A percentile compares a stretch with the other conserved stretches of the same genome.
phyloP scores from a whole-genome alignment of 2,888 invertebrate genomes.

The Phengaris alcon region DNA sequence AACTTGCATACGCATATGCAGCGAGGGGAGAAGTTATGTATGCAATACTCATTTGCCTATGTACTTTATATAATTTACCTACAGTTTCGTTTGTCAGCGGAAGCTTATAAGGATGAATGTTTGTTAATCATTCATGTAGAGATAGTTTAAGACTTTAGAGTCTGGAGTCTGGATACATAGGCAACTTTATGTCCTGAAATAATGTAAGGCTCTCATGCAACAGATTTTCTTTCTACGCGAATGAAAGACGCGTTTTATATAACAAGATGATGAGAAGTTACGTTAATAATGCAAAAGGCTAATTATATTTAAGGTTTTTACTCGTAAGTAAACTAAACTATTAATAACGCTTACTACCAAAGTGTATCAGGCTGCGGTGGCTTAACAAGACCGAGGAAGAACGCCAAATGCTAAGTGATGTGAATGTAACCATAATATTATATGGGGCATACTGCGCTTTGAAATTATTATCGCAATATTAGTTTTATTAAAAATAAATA shows the following conservation, averaged over 20 bases:
- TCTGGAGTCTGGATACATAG: no score
- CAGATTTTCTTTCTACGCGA: no score
- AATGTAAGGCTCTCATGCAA: no score
- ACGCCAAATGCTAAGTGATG: slow-evolving; percentile 22
- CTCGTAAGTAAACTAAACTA: background rate
- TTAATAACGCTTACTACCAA: background rate
- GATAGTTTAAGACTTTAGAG: no score
- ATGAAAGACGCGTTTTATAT: no score
- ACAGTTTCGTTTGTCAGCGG: no score
- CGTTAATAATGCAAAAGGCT: background rate
- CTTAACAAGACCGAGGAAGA: slow-evolving; percentile 18
- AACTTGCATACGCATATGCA: background rate
- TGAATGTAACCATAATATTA: background rate
- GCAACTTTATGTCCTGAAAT: no score
- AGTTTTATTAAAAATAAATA: background rate
- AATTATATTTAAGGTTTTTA: background rate
- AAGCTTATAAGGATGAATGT: no score
- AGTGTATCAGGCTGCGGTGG: background rate
- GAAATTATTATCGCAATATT: background rate
- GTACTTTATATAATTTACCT: no score
- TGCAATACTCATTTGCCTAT: no score
- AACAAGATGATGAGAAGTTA: no score
- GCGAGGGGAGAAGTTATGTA: background rate
- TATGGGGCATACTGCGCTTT: slow-evolving; percentile 1
- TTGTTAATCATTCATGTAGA: no score